Evolutionary conservation across 2,797 vertebrate species (phyloP).

Genomic region (Sebastes jordani): DNA sequence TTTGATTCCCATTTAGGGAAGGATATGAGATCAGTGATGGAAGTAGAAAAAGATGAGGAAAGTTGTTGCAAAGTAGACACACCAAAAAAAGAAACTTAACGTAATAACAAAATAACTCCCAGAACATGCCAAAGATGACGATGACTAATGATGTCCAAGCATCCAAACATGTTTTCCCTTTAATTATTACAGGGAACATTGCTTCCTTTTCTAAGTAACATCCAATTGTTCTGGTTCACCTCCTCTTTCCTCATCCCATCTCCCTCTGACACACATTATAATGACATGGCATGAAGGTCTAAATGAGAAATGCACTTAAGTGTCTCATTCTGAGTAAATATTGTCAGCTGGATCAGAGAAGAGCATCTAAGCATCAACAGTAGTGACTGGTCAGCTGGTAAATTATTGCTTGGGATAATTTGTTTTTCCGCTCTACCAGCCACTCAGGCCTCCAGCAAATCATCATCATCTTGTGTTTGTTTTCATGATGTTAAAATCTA

Average conservation of each 20-base stretch:
- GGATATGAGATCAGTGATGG: not conserved
- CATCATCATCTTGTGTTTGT: constrained; percentile 25
- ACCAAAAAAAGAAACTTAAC: not conserved
- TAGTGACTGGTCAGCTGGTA: not conserved
- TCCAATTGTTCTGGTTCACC: not conserved
- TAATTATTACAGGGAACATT: constrained; percentile 6
- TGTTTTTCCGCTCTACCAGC: constrained; percentile 20
- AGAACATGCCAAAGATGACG: not conserved
- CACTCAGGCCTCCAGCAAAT: not conserved
- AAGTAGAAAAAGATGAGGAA: not conserved
- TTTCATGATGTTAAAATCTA: constrained; percentile 38
- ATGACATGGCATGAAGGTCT: not conserved
- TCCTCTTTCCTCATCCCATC: not conserved
- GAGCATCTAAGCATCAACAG: not conserved
- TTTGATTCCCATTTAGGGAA: not conserved
- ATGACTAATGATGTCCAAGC: not conserved
- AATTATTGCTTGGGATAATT: constrained; percentile 23
- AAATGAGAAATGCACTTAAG: constrained; percentile 15
- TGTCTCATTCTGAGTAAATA: constrained; percentile 12
- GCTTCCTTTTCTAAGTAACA: constrained; percentile 11
- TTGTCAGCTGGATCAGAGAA: not conserved
- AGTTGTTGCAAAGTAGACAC: not conserved
- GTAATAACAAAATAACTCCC: not conserved
- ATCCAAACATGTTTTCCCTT: not conserved
- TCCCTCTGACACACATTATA: not conserved